Conservation (phyloP, 1,140 invertebrate species). For the Chironomus tepperi region DNA sequence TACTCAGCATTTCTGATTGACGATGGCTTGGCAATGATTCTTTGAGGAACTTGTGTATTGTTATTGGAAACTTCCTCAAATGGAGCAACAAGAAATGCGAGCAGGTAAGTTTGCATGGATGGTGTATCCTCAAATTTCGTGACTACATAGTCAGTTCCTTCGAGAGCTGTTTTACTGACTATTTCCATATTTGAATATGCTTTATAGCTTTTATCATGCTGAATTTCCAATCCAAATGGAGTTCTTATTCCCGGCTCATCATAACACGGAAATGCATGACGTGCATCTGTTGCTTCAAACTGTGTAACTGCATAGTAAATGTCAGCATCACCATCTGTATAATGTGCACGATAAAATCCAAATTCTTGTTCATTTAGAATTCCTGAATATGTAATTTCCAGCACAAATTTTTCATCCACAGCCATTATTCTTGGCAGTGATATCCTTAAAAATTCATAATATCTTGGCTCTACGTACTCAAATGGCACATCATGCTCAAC, state of each 20-base stretch:
- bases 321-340: background rate
- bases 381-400: background rate
- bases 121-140: constrained; percentile 38
- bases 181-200: background rate
- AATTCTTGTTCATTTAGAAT: background rate
- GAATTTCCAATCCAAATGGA: background rate
- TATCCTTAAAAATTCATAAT: background rate
- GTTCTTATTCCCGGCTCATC: constrained; percentile 76
- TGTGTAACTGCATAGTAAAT: background rate
- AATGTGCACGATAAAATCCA: background rate
- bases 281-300: background rate
- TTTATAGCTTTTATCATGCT: background rate
- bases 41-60: background rate
- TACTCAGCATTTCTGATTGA: background rate
- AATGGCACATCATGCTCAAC: background rate
- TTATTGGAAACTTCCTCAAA: constrained; percentile 38
- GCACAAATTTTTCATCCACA: background rate
- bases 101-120: constrained; percentile 61
- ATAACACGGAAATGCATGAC: constrained; percentile 43
- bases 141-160: background rate
- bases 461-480: background rate
- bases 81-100: constrained; percentile 59
- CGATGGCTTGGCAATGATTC: background rate
- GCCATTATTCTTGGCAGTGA: background rate
- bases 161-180: background rate